Evolutionary conservation across 2,797 vertebrate genomes (phyloP).

Genomic region (Macropodus opercularis): DNA sequence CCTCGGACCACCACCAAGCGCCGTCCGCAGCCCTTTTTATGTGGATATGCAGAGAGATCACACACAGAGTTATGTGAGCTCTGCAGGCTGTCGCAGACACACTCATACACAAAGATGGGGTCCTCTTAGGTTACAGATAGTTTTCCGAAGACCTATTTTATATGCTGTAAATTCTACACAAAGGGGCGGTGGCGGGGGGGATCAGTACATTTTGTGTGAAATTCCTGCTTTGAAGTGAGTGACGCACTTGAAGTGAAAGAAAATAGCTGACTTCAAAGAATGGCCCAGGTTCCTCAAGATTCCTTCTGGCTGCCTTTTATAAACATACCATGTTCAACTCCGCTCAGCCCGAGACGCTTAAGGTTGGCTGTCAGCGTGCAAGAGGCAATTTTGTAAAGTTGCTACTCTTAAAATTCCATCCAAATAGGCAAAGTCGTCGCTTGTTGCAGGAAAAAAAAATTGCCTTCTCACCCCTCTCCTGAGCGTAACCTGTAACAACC

Average conservation of each 20-base stretch:
- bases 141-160: constrained; percentile 39
- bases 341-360: constrained; percentile 46
- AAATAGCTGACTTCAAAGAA: constrained; percentile 70
- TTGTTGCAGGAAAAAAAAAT: constrained; percentile 13
- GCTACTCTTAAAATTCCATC: constrained; percentile 39
- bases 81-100: constrained; percentile 26
- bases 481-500: constrained; percentile 1
- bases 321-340: constrained; percentile 56
- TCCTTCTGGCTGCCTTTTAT: constrained; percentile 59
- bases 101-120: constrained; percentile 21
- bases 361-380: constrained; percentile 48
- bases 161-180: constrained; percentile 59
- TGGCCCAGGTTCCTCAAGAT: constrained; percentile 52
- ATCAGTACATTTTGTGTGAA: constrained; percentile 64
- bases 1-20: constrained; percentile 45
- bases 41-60: constrained; percentile 32
- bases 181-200: constrained; percentile 20
- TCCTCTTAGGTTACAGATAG: constrained; percentile 59
- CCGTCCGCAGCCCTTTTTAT: constrained; percentile 43
- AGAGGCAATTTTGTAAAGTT: constrained; percentile 44
- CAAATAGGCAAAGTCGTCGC: constrained; percentile 28
- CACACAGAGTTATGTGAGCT: constrained; percentile 17
- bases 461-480: not conserved
- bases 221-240: constrained; percentile 66
- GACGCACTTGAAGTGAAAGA: constrained; percentile 49